Conservation (phyloP, 1,140 invertebrate species). For the Pseudomyrmex dendroicus region DNA sequence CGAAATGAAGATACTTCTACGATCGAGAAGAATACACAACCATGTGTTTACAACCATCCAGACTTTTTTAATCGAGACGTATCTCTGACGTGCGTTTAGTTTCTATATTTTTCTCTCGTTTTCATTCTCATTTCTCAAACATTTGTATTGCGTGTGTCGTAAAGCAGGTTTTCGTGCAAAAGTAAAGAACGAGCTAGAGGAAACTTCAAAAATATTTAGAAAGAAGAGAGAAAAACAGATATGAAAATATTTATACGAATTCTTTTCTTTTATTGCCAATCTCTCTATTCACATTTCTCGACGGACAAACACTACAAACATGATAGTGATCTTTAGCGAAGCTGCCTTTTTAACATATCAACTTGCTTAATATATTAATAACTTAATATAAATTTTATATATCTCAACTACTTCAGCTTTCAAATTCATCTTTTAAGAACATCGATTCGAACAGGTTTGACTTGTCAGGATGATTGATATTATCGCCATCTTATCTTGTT, state of each 20-base stretch:
- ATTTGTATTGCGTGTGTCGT: no score
- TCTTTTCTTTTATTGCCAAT: neutral
- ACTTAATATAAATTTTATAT: no score
- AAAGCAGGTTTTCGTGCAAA: no score
- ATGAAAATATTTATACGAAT: neutral
- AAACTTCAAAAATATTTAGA: no score
- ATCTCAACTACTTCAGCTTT: neutral
- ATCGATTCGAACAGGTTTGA: neutral
- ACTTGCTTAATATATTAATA: no score
- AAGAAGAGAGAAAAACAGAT: neutral
- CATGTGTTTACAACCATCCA: neutral
- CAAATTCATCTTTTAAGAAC: neutral
- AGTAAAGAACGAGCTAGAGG: no score
- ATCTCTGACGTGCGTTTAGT: neutral
- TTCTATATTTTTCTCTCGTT: neutral
- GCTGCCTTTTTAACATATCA: no score
- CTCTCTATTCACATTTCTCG: neutral
- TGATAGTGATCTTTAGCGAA: neutral
- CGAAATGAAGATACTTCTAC: no score
- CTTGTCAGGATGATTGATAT: neutral
- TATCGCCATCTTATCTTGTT: neutral
- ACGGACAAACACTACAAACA: neutral
- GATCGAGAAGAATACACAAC: neutral
- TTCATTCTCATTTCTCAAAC: neutral
- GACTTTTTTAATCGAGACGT: neutral